Evolutionary conservation across 1,140 invertebrate genomes (phyloP).

Genomic region (Lepidotrigona ventralis): DNA sequence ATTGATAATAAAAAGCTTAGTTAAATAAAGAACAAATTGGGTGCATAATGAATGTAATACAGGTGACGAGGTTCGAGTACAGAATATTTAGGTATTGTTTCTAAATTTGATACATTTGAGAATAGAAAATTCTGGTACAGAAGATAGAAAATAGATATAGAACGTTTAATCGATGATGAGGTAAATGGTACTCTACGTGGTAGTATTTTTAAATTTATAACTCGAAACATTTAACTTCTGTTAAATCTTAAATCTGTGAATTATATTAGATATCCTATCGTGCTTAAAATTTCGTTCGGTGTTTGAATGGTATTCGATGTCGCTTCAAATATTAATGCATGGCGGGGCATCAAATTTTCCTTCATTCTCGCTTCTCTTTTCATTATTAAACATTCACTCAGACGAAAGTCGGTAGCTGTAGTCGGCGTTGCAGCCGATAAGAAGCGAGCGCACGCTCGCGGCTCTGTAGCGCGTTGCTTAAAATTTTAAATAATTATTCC

Average conservation of each 20-base stretch:
- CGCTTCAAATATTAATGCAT: neutral
- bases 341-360: neutral
- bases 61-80: neutral
- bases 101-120: neutral
- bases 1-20: no score
- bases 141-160: neutral
- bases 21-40: no score
- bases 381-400: neutral
- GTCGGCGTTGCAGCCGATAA: neutral
- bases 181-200: neutral
- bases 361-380: neutral
- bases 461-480: neutral
- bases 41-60: no score
- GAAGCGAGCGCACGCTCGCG: neutral
- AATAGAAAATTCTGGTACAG: neutral
- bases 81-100: neutral
- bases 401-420: no score
- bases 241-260: neutral
- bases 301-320: neutral
- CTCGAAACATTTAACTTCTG: no score
- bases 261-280: no score
- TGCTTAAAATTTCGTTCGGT: neutral
- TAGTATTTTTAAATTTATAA: neutral
- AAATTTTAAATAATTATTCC: constrained; percentile 46
- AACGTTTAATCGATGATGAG: neutral